These are phyloP conservation scores for Mythimna loreyi DNA, from an alignment of 2,888 invertebrate species.

Conservation along the genomic window DNA sequence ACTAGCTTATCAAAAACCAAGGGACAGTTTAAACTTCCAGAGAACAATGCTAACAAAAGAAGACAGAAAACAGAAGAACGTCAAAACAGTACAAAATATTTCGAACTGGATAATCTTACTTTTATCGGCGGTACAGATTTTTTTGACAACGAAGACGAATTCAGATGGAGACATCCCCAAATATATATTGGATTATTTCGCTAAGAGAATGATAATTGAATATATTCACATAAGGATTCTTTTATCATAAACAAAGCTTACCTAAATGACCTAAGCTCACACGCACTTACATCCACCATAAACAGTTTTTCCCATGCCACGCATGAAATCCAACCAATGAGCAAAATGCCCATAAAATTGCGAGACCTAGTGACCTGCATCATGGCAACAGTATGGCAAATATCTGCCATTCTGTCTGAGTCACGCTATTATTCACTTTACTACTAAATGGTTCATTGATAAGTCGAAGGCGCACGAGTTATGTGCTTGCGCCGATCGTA, in stretches of 20 bases:
- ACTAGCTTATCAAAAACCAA: not conserved
- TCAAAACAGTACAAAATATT: not conserved
- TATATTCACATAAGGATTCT: not conserved
- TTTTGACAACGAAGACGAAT: not conserved
- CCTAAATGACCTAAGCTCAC: not conserved
- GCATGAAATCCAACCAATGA: slow-evolving; percentile 31
- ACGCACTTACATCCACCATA: slow-evolving; percentile 20
- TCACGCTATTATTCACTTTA: slow-evolving; percentile 64
- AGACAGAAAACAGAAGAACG: not conserved
- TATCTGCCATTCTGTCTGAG: slow-evolving; percentile 58
- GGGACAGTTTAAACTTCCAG: not conserved
- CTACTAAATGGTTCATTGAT: slow-evolving; percentile 63
- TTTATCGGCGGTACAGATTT: not conserved
- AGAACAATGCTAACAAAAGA: not conserved
- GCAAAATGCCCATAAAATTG: slow-evolving; percentile 42
- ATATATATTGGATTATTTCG: not conserved
- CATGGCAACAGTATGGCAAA: slow-evolving; percentile 47
- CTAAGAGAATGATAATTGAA: not conserved
- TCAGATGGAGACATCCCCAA: not conserved
- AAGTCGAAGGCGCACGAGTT: slow-evolving; percentile 45
- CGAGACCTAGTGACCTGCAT: slow-evolving; percentile 56
- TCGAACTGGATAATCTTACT: not conserved
- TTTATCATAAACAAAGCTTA: not conserved
- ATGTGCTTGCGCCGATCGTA: slow-evolving; percentile 37
- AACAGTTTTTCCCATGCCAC: slow-evolving; percentile 30